A percentile compares a stretch with the other conserved stretches of the same genome.
These are phyloP conservation scores for Riparia riparia DNA, from an alignment of 2,113 vertebrate genomes.

Conservation along the genomic window DNA sequence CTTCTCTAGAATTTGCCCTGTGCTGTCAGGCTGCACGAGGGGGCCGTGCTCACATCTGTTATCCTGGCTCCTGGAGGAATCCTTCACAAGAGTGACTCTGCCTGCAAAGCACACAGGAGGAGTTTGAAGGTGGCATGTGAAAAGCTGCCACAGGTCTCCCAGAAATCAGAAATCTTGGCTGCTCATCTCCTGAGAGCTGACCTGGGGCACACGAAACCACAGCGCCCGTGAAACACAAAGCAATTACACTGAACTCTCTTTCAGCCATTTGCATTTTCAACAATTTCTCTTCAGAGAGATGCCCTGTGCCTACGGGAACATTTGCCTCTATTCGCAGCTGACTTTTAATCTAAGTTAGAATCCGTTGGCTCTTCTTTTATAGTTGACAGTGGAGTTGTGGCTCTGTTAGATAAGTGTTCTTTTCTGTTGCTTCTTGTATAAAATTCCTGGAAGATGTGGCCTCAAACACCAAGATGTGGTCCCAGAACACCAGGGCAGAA, in stretches of 20 bases:
- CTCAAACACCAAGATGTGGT: neutral
- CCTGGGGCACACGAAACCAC: neutral
- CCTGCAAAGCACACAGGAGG: neutral
- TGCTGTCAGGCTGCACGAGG: neutral
- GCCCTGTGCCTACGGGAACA: constrained; percentile 15
- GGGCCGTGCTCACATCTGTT: neutral
- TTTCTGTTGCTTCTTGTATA: constrained; percentile 22
- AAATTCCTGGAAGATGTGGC: constrained; percentile 44
- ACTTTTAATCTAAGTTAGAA: constrained; percentile 42
- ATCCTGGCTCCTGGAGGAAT: neutral
- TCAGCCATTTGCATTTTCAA: constrained; percentile 58
- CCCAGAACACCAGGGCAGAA: constrained; percentile 25
- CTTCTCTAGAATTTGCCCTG: neutral
- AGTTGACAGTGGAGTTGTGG: constrained; percentile 42
- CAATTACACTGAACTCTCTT: neutral
- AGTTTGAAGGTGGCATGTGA: constrained; percentile 9
- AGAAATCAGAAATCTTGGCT: constrained; percentile 36
- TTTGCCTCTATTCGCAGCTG: neutral
- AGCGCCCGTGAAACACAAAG: neutral
- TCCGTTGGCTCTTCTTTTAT: constrained; percentile 23
- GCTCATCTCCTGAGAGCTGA: neutral
- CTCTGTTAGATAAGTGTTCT: constrained; percentile 34
- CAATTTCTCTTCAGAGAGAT: constrained; percentile 32
- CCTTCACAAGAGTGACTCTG: constrained; percentile 1
- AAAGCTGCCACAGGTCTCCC: neutral